phyloP scores from a whole-genome alignment of 2,113 vertebrate species.

The Aplodontia rufa region DNA sequence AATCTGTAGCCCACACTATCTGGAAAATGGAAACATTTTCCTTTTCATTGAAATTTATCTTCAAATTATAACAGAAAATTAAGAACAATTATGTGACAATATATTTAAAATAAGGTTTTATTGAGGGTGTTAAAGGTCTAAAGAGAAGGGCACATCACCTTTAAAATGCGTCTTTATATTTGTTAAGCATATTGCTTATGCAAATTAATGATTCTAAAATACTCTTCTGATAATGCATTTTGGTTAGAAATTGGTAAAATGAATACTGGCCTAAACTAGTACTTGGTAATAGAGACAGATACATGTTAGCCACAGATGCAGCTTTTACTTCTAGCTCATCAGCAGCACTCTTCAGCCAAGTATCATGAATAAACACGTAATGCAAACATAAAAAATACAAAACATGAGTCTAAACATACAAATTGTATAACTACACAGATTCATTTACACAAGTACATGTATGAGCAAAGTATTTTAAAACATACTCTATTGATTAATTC shows the following conservation, averaged over 20 bases:
- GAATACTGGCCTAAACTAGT: neutral
- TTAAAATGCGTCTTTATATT: neutral
- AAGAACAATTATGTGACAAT: neutral
- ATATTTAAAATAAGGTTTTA: neutral
- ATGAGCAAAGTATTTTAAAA: neutral
- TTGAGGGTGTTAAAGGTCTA: neutral
- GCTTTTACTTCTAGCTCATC: neutral
- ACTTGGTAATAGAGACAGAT: neutral
- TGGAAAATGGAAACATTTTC: slow-evolving; percentile 17
- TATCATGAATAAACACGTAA: neutral
- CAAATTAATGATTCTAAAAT: neutral
- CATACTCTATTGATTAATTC: neutral
- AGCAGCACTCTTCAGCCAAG: neutral
- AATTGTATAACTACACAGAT: neutral
- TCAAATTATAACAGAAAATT: slow-evolving; percentile 36
- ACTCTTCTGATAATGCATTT: neutral
- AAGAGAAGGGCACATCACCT: neutral
- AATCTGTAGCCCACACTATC: neutral
- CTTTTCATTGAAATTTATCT: slow-evolving; percentile 21
- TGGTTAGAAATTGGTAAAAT: slow-evolving; percentile 20
- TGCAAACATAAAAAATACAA: neutral
- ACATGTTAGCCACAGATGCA: neutral
- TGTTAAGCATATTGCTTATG: neutral
- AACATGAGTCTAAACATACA: neutral
- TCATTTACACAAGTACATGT: neutral